Percentiles rank a stretch among this genome's conserved stretches.
phyloP scores from a whole-genome alignment of 2,888 invertebrate species.

The Aleiodes testaceus region DNA sequence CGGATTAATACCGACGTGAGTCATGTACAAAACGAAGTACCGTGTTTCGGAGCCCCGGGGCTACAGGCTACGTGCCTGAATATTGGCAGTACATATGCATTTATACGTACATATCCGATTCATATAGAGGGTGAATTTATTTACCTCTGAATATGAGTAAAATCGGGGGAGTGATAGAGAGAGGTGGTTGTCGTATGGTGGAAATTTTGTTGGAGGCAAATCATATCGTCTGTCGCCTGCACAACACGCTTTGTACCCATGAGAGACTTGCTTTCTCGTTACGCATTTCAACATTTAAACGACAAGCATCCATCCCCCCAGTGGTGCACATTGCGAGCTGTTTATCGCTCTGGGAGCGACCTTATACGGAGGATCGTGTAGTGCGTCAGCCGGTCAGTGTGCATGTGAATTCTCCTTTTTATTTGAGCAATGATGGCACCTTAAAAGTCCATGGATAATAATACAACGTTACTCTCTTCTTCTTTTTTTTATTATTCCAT shows the following conservation, averaged over 20 bases:
- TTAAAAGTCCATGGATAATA: slow-evolving; percentile 62
- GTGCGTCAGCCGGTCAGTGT: slow-evolving; percentile 54
- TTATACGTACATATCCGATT: slow-evolving; percentile 29
- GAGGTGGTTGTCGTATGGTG: slow-evolving; percentile 9
- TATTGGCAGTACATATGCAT: slow-evolving; percentile 46
- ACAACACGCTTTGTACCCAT: slow-evolving; percentile 12
- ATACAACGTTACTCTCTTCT: slow-evolving; percentile 44
- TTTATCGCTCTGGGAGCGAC: slow-evolving; percentile 55
- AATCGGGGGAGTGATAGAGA: not conserved
- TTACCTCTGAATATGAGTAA: slow-evolving; percentile 13
- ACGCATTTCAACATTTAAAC: slow-evolving; percentile 60
- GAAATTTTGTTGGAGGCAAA: slow-evolving; percentile 54
- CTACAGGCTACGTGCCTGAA: slow-evolving; percentile 33
- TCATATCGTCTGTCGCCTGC: slow-evolving; percentile 45
- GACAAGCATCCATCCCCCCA: slow-evolving; percentile 58
- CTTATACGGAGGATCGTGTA: slow-evolving; percentile 56
- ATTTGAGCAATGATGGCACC: slow-evolving; percentile 57
- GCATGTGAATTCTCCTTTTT: slow-evolving; percentile 48
- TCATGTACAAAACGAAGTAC: slow-evolving; percentile 46
- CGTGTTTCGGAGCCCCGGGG: slow-evolving; percentile 15
- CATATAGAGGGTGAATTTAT: slow-evolving; percentile 21
- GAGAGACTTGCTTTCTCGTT: slow-evolving; percentile 55
- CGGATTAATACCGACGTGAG: slow-evolving; percentile 57
- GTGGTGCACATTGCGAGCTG: slow-evolving; percentile 24
- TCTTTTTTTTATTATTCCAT: slow-evolving; percentile 2